Percentiles rank a stretch among this genome's conserved stretches.
Evolutionary conservation across 2,888 invertebrate species (phyloP).

Genomic region (Hylaea fasciaria): DNA sequence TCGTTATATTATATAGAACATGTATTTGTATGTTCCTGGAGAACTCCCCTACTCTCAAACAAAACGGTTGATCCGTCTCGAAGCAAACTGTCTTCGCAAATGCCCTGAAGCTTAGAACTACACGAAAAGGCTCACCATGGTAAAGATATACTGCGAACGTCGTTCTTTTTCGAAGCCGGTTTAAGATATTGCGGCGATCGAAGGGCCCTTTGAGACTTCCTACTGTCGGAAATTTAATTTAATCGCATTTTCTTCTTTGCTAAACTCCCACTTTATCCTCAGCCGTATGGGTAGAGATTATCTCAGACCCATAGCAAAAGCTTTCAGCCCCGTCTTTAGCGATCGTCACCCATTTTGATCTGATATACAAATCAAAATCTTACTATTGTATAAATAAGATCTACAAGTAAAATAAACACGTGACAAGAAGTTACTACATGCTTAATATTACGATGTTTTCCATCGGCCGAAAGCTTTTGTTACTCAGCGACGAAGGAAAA

Average conservation of each 20-base stretch:
- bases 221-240: slow-evolving; percentile 79
- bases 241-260: slow-evolving; percentile 72
- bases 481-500: slow-evolving; percentile 10
- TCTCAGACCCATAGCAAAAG: neutral
- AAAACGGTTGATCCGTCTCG: slow-evolving; percentile 11
- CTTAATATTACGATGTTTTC: no score
- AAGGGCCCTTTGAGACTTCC: slow-evolving; percentile 77
- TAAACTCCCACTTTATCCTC: neutral
- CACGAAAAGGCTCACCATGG: slow-evolving; percentile 55
- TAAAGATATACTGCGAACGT: slow-evolving; percentile 54
- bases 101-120: slow-evolving; percentile 34
- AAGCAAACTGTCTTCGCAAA: slow-evolving; percentile 25
- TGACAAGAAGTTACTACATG: no score
- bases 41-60: neutral
- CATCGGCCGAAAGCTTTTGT: slow-evolving; percentile 3
- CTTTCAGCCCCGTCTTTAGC: no score
- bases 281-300: slow-evolving; percentile 24
- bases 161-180: slow-evolving; percentile 58
- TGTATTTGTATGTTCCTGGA: no score
- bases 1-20: no score
- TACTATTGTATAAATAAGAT: no score
- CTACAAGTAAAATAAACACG: no score
- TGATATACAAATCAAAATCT: no score
- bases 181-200: slow-evolving; percentile 79
- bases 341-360: no score